Conservation (phyloP, 2,888 invertebrate genomes). For the Aporophyla nigra region DNA sequence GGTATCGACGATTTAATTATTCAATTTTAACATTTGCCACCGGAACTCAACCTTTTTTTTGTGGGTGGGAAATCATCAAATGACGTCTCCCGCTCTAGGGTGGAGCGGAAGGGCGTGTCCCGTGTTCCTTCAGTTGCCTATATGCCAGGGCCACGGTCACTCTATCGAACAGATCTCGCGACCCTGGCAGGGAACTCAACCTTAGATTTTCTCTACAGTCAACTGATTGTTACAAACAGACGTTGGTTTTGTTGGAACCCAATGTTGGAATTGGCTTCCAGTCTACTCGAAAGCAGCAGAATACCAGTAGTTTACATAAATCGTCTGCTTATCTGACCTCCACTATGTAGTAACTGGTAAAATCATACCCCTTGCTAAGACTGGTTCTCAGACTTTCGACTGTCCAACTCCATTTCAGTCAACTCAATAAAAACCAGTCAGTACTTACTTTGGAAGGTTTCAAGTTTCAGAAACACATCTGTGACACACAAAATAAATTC, state of each 20-base stretch:
- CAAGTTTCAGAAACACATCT: constrained; percentile 29
- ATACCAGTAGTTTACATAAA: neutral
- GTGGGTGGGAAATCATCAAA: too few species aligned
- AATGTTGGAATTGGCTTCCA: neutral
- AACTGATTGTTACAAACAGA: neutral
- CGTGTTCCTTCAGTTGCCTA: too few species aligned
- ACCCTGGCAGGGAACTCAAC: too few species aligned
- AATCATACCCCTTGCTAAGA: neutral
- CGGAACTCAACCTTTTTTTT: too few species aligned
- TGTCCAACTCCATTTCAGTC: neutral
- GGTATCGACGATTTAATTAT: too few species aligned
- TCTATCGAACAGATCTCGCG: too few species aligned
- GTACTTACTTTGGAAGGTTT: neutral
- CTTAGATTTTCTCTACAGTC: neutral
- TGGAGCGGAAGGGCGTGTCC: too few species aligned
- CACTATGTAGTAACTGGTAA: neutral
- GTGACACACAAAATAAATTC: constrained; percentile 9
- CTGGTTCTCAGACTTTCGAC: neutral
- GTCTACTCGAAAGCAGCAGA: neutral
- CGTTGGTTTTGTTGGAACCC: too few species aligned
- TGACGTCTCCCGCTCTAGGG: too few species aligned
- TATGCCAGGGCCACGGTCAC: too few species aligned
- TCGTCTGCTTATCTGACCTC: neutral
- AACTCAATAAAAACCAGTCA: constrained; percentile 15
- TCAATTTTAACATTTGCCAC: too few species aligned